Conservation (phyloP, 2,113 vertebrate genomes). For the Lanius ludovicianus region DNA sequence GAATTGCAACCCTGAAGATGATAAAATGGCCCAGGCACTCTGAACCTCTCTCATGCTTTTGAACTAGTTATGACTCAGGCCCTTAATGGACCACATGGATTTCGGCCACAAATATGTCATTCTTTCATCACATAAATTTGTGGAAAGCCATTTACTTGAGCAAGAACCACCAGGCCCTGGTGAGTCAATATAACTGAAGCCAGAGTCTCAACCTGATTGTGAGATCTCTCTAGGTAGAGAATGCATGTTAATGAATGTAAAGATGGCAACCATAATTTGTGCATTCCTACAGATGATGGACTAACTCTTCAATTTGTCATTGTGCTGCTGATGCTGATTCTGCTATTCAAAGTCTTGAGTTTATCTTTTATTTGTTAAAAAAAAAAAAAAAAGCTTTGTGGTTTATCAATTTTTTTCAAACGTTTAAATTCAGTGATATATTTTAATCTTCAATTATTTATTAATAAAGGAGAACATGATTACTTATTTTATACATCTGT, state of each 20-base stretch:
- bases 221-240: not conserved
- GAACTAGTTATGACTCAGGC: not conserved
- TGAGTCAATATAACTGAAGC: not conserved
- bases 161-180: not conserved
- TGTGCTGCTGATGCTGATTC: not conserved
- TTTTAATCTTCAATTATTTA: not conserved
- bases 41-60: not conserved
- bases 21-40: not conserved
- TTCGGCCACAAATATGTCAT: not conserved
- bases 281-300: not conserved
- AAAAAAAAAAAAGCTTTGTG: fast-evolving
- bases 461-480: not conserved
- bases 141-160: not conserved
- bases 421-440: not conserved
- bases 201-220: not conserved
- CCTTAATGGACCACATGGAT: not conserved
- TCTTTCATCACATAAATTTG: not conserved
- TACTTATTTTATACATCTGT: not conserved
- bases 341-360: not conserved
- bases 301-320: not conserved
- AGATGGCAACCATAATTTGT: not conserved
- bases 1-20: not conserved
- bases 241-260: not conserved
- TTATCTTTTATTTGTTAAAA: not conserved
- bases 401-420: not conserved